A percentile compares a stretch with the other conserved stretches of the same genome.
phyloP scores from a whole-genome alignment of 2,888 invertebrate genomes.

The Drepanosiphum platanoidis region DNA sequence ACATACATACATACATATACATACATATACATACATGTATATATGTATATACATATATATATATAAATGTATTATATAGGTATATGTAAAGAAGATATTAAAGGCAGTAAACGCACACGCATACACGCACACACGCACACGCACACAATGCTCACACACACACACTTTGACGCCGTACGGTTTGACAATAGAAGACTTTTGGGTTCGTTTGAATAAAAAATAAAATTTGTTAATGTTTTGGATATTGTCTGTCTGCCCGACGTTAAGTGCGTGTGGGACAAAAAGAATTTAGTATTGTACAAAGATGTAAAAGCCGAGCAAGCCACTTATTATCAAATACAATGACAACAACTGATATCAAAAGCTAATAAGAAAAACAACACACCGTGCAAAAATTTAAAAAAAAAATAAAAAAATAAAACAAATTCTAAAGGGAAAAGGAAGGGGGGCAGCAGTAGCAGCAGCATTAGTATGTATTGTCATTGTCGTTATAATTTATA shows the following conservation, averaged over 20 bases:
- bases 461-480: constrained; percentile 48
- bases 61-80: neutral
- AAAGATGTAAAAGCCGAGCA: constrained; percentile 45
- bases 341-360: constrained; percentile 24
- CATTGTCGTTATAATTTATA: constrained; percentile 27
- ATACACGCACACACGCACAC: constrained; percentile 10
- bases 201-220: neutral
- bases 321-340: constrained; percentile 39
- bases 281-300: constrained; percentile 21
- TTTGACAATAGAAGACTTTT: neutral
- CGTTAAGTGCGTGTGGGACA: constrained; percentile 25
- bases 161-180: constrained; percentile 17
- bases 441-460: constrained; percentile 42
- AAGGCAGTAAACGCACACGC: constrained; percentile 35
- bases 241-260: constrained; percentile 19
- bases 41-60: neutral
- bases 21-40: neutral
- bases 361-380: constrained; percentile 24
- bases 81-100: constrained; percentile 21
- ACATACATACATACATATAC: constrained; percentile 17
- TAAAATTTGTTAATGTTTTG: neutral
- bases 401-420: constrained; percentile 2
- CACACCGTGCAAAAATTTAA: constrained; percentile 49
- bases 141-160: constrained; percentile 28
- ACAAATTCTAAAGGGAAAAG: neutral